Evolutionary conservation across 2,888 invertebrate species (phyloP).

Genomic region (Athalia cordata): DNA sequence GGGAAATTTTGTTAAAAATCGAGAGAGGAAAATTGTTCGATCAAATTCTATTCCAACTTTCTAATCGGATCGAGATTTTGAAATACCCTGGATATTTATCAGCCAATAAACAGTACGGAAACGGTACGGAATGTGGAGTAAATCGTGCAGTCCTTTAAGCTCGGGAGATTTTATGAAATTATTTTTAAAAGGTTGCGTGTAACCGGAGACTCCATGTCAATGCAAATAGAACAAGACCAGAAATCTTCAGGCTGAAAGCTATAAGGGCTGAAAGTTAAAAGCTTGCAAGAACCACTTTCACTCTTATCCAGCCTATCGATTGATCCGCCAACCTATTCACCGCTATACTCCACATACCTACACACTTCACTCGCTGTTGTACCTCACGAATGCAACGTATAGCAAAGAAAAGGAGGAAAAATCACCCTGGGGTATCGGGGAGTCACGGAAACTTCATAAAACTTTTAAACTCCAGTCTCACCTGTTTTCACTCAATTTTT

Average conservation of each 20-base stretch:
- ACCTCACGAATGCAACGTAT: neutral
- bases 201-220: neutral
- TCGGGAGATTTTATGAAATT: too few species aligned
- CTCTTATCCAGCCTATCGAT: conserved; percentile 28
- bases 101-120: too few species aligned
- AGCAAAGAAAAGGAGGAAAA: neutral
- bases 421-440: neutral
- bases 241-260: conserved; percentile 33
- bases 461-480: neutral
- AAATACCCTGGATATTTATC: too few species aligned
- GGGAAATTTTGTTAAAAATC: too few species aligned
- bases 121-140: too few species aligned
- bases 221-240: conserved; percentile 3
- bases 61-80: too few species aligned
- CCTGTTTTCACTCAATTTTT: too few species aligned
- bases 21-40: too few species aligned
- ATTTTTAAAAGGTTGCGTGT: too few species aligned
- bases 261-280: conserved; percentile 28
- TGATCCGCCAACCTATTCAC: conserved; percentile 22
- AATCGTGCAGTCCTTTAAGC: too few species aligned
- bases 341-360: neutral
- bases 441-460: neutral
- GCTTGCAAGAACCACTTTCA: conserved; percentile 36
- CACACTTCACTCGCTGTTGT: conserved; percentile 6
- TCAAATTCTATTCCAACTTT: too few species aligned